These are phyloP conservation scores for Tipula helvola DNA, from an alignment of 2,888 invertebrate species.

Conservation along the genomic window DNA sequence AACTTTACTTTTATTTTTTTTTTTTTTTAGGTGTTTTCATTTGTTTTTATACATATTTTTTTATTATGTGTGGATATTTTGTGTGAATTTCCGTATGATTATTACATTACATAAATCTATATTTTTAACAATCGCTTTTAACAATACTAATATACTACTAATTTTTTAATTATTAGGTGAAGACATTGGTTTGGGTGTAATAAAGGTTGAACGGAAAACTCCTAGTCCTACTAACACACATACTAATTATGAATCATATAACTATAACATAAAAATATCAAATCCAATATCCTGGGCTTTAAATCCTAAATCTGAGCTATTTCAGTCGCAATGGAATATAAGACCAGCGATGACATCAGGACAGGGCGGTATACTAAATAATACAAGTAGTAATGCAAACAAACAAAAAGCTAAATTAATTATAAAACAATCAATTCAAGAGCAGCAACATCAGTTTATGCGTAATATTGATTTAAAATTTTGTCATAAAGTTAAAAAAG, in stretches of 20 bases:
- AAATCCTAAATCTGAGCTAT: conserved; percentile 20
- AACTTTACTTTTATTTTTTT: background rate
- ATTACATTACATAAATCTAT: background rate
- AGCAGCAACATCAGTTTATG: conserved; percentile 6
- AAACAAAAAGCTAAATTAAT: background rate
- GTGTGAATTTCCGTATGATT: background rate
- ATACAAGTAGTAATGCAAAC: conserved; percentile 12
- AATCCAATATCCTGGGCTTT: conserved; percentile 36
- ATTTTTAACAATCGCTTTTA: background rate
- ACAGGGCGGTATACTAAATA: background rate
- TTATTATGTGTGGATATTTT: background rate
- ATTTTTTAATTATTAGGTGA: background rate
- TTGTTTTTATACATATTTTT: background rate
- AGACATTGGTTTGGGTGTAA: conserved; percentile 10
- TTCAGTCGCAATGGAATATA: background rate
- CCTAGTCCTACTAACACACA: conserved; percentile 16
- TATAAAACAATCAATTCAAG: conserved; percentile 6
- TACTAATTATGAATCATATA: conserved; percentile 20
- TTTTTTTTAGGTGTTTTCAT: background rate
- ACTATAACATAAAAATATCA: conserved; percentile 33
- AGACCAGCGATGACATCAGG: background rate
- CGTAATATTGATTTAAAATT: conserved; percentile 8
- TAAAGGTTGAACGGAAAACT: conserved; percentile 17
- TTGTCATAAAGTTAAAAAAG: conserved; percentile 6
- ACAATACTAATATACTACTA: background rate